Evolutionary conservation across 2,888 invertebrate species (phyloP), one percentile per base, ranked within the genome.

Genomic region (Junonia oenone): DNA sequence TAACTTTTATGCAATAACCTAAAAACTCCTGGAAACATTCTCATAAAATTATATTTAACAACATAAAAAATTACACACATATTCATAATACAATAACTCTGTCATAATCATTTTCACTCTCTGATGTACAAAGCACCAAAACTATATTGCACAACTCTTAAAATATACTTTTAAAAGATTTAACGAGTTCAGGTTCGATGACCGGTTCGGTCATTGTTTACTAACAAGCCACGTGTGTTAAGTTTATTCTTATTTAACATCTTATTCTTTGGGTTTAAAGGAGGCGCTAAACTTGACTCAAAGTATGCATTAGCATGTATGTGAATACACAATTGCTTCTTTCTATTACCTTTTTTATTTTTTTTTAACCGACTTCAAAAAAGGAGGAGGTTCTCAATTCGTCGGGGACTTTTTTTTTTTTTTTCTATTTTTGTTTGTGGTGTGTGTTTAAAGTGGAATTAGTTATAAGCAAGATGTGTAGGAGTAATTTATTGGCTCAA

Each of bases 191-290:
- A 9, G 51, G 60, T 60, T 60, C 60, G 51, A 55, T 49, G 60
- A 55, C 60, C 57, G 54, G 29, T 27, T 40, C 5, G 46, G 29
- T 26, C 55, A 57, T 60, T 60, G 60, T 60, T 60, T 55, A 50
- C 56, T 53, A 57, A 54, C 57, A 57, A 53, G 56, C 27, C 37
- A 13, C 15, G 45, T 33, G 14, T 31, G 48, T 40, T 49, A 29
- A 55, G 31, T 27, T 26, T 31, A 38, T 35, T 19, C 38, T 35
- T 27, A 45, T 51, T 52, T 51, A 47, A 52, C 47, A 51, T 47
- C 47, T 56, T 26, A 56, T 56, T 51, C 51, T 52, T 52, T 35
- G 27, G 6, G 43, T 33, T n/a, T 46, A 46, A 49, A 49, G 37
- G 43, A 31, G 45, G 45, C 37, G 52, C 45, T 15, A 46, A 52